Conservation (phyloP, 2,888 invertebrate genomes). For the Ichneumoninae sp. region DNA sequence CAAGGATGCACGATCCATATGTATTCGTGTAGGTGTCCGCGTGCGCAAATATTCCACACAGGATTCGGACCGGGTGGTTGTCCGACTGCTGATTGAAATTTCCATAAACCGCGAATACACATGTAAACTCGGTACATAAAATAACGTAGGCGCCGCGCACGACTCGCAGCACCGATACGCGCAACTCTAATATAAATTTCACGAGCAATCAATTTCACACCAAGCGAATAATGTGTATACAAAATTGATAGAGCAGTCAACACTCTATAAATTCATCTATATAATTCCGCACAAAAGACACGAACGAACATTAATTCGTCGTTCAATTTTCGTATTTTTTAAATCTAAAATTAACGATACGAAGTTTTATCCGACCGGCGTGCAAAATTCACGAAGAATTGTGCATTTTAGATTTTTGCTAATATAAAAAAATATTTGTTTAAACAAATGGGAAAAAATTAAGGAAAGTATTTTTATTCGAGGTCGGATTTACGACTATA, state of each 20-base stretch:
- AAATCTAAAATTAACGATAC: background rate
- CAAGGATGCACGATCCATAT: background rate
- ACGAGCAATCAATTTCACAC: background rate
- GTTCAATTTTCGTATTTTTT: background rate
- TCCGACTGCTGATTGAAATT: conserved; percentile 37
- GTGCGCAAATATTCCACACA: background rate
- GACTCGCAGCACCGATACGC: background rate
- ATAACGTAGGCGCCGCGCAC: background rate
- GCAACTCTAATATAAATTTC: conserved; percentile 26
- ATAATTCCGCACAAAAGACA: background rate
- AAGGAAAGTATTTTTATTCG: background rate
- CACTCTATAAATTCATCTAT: background rate
- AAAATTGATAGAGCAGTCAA: background rate
- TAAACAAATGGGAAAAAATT: background rate
- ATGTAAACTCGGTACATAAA: conserved; percentile 13
- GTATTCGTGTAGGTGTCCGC: background rate
- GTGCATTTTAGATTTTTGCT: background rate
- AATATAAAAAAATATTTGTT: background rate
- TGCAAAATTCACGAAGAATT: too few relatives aligned
- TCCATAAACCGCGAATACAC: conserved; percentile 31
- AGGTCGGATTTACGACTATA: background rate
- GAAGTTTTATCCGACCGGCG: too few relatives aligned
- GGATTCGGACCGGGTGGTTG: conserved; percentile 13
- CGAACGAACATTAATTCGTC: background rate
- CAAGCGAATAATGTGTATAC: background rate